Evolutionary conservation across 2,113 vertebrate genomes (phyloP).

Genomic region (Laticauda laticaudata): DNA sequence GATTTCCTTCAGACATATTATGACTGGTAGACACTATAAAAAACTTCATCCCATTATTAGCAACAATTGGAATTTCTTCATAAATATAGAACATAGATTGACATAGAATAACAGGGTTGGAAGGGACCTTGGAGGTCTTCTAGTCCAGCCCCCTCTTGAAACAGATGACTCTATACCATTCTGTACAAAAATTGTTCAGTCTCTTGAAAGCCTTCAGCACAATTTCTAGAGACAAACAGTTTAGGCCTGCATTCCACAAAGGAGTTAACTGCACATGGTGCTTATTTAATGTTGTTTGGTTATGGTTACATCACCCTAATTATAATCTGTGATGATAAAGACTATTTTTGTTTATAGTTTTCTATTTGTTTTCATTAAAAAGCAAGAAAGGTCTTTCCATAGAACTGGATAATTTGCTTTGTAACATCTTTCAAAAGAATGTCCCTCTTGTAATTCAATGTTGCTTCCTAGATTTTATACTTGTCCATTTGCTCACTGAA

Average conservation of each 20-base stretch:
- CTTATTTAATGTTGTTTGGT: not conserved
- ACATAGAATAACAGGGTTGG: not conserved
- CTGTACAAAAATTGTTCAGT: not conserved
- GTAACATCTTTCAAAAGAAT: not conserved
- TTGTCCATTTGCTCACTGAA: not conserved
- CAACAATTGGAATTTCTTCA: not conserved
- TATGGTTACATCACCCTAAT: not conserved
- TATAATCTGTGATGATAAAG: not conserved
- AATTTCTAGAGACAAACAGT: not conserved
- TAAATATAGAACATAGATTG: not conserved
- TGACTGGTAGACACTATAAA: not conserved
- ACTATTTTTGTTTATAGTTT: not conserved
- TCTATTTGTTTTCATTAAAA: not conserved
- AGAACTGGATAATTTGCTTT: not conserved
- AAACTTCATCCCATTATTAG: not conserved
- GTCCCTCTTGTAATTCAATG: not conserved
- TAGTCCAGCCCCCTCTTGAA: not conserved
- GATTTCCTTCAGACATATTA: not conserved
- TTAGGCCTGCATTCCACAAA: not conserved
- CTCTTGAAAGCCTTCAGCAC: not conserved
- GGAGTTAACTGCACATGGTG: not conserved
- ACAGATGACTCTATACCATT: not conserved
- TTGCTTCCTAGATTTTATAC: not conserved
- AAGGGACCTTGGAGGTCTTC: not conserved
- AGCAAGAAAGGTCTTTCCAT: not conserved